Base-by-base conservation (phyloP, 2,113 vertebrate species). In the Syngnathus floridae region DNA sequence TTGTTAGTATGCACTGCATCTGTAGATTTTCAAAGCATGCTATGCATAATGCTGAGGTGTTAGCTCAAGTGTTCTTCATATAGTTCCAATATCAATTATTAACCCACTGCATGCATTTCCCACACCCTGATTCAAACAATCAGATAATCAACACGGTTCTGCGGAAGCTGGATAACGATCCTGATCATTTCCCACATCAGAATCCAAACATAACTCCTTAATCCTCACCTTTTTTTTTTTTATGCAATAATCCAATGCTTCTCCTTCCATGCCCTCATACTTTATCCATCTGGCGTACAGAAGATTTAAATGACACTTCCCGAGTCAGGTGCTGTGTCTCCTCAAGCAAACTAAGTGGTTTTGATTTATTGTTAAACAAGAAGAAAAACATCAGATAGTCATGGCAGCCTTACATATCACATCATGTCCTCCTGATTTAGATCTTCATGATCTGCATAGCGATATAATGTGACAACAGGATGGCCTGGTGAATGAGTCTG, bases 21-120 rank as follows among this genome's bases (percentile, higher is more conserved):
- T 76, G 61, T 74, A 80, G 69, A 68, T 78, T 80, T 65, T 70
- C 67, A 60, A 75, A 75, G 35, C 61, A 60, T 55, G 61, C n/a
- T n/a, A 17, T 55, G 62, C 55, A 62, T 70, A 17, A 12, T 72
- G 59, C 64, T 71, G 31, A 69, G 58, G 66, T 61, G 69, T 46
- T 51, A 66, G 46, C 68, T 17, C 51, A 19, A 2, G 52, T 58
- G 31, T 48, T 19, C 59, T 62, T 51, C 58, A 52, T 22, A 16
- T 21, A 49, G 21, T 22, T 46, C 51, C 55, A 14, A 1, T 66
- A 61, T 78, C 45, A 67, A 68, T 67, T 80, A 78, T 79, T 78
- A 46, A 74, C 13, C 7, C 13, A 0, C 1, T 58, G 37, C 65
- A 62, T 72, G 52, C 65, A 59, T 31, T 31, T 31, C 26, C 26